Percentiles rank a stretch among this genome's conserved stretches.
Conservation (phyloP, 2,888 invertebrate species). For the Sphaerophoria rueppellii region DNA sequence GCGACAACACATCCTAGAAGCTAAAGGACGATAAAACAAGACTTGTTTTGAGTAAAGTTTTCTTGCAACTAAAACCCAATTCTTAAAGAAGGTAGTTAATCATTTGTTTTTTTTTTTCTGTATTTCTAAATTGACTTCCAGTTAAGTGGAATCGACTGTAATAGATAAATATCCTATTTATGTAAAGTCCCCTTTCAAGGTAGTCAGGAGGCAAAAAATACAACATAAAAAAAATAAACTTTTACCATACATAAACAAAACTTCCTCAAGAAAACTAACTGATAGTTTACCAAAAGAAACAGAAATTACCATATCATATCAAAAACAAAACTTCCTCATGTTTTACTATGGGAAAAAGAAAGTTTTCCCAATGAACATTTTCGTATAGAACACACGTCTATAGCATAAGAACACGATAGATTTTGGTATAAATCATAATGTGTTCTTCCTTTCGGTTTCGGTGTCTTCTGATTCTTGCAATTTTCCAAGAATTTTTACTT, state of each 20-base stretch:
- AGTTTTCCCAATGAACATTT: conserved; percentile 29
- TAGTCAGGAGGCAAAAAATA: neutral
- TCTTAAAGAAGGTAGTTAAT: no score
- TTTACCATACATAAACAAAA: conserved; percentile 15
- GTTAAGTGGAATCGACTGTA: neutral
- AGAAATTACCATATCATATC: conserved; percentile 41
- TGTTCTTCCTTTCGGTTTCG: conserved; percentile 4
- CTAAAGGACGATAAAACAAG: no score
- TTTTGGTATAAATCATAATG: conserved; percentile 41
- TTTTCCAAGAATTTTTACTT: conserved; percentile 17
- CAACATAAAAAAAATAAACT: neutral
- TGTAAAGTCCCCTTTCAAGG: neutral
- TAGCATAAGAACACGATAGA: conserved; percentile 8
- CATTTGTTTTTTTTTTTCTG: no score
- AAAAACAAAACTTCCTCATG: conserved; percentile 47
- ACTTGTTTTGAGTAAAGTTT: no score
- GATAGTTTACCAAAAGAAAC: conserved; percentile 19
- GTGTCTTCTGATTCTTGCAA: conserved; percentile 25
- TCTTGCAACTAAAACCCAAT: no score
- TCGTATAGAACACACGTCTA: conserved; percentile 2
- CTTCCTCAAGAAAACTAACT: conserved; percentile 1
- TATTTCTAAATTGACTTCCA: no score
- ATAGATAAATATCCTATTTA: neutral
- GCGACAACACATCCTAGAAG: no score
- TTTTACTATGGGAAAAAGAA: conserved; percentile 17